phyloP scores from a whole-genome alignment of 1,140 invertebrate species.

The Ceratoteleas bidentatus region DNA sequence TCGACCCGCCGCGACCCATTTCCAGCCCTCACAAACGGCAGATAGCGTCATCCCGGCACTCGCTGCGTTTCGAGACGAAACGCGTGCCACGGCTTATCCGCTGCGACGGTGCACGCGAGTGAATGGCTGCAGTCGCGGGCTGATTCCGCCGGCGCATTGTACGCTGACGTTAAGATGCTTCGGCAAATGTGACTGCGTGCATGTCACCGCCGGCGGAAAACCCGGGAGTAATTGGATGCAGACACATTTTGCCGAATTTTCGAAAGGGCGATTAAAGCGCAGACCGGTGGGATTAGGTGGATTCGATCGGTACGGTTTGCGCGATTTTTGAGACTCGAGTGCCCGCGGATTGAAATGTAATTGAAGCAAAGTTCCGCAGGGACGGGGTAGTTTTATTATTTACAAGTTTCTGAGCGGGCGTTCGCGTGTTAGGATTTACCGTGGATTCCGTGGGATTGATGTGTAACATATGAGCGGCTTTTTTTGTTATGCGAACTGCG shows the following conservation, averaged over 20 bases:
- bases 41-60: slow-evolving; percentile 38
- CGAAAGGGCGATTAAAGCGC: slow-evolving; percentile 27
- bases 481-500: slow-evolving; percentile 1
- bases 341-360: slow-evolving; percentile 11
- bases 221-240: slow-evolving; percentile 28
- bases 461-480: slow-evolving; percentile 2
- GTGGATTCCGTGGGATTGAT: background rate
- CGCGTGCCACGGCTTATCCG: slow-evolving; percentile 44
- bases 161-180: slow-evolving; percentile 30
- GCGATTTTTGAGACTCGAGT: slow-evolving; percentile 7
- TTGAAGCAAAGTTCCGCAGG: slow-evolving; percentile 18
- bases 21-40: slow-evolving; percentile 36
- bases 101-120: slow-evolving; percentile 36
- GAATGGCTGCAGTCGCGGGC: slow-evolving; percentile 15
- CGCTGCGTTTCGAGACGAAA: slow-evolving; percentile 37
- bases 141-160: slow-evolving; percentile 37
- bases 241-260: slow-evolving; percentile 25
- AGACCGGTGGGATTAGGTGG: slow-evolving; percentile 13
- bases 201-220: slow-evolving; percentile 7
- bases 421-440: slow-evolving; percentile 14
- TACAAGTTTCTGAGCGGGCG: background rate
- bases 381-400: slow-evolving; percentile 16
- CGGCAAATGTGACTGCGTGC: slow-evolving; percentile 14
- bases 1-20: slow-evolving; percentile 51
- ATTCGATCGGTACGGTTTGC: slow-evolving; percentile 17